phyloP scores from a whole-genome alignment of 2,113 vertebrate species.

The Trematomus loennbergii region DNA sequence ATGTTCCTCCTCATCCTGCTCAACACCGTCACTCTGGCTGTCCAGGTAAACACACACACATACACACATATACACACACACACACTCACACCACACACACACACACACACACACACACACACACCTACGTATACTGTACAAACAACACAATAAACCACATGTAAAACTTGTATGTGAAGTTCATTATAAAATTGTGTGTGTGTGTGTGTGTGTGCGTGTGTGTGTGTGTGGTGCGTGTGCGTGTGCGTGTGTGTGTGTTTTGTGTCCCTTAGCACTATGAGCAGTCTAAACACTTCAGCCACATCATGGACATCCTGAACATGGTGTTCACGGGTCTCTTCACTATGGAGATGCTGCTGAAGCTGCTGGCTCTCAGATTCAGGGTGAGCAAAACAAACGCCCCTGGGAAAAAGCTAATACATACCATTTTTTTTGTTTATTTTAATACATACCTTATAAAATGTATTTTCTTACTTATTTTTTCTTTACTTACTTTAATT shows the following conservation, averaged over 20 bases:
- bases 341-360: constrained; percentile 94
- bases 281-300: constrained; percentile 91
- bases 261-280: constrained; percentile 88
- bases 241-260: background rate
- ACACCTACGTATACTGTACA: too few relatives aligned
- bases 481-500: too few relatives aligned
- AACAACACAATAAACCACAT: too few relatives aligned
- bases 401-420: background rate
- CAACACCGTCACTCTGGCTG: constrained; percentile 93
- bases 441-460: too few relatives aligned
- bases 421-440: too few relatives aligned
- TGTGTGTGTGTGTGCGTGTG: too few relatives aligned
- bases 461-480: too few relatives aligned
- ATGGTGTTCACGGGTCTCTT: constrained; percentile 96
- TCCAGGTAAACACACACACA: constrained; percentile 83
- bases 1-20: constrained; percentile 96
- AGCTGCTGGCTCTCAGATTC: constrained; percentile 92
- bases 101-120: too few relatives aligned
- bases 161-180: too few relatives aligned
- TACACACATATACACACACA: background rate
- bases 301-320: constrained; percentile 95
- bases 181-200: too few relatives aligned
- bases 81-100: background rate
- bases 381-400: constrained; percentile 79
- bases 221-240: too few relatives aligned